A percentile compares a stretch with the other conserved stretches of the same genome.
Evolutionary conservation across 1,140 invertebrate genomes (phyloP).

Genomic region (Anoplophora glabripennis): DNA sequence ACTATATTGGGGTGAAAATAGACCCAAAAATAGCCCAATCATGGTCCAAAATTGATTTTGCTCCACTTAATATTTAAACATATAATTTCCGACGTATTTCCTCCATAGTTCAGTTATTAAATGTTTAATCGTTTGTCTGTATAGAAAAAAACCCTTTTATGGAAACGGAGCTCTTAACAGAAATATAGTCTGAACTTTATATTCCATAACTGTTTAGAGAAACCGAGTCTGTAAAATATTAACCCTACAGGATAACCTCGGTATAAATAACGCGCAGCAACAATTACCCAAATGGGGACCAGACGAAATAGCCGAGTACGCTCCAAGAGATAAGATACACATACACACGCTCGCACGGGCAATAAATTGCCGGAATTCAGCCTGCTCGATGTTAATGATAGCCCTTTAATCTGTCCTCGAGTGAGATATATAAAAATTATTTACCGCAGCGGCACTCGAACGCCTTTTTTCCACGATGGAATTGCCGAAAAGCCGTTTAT

Average conservation of each 20-base stretch:
- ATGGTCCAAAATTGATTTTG: too few relatives aligned
- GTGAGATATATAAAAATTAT: constrained; percentile 12
- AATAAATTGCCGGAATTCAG: constrained; percentile 3
- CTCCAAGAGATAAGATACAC: constrained; percentile 2
- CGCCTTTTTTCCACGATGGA: not conserved
- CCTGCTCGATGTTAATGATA: constrained; percentile 4
- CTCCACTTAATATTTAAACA: too few relatives aligned
- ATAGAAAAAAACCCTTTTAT: too few relatives aligned
- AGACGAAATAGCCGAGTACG: too few relatives aligned
- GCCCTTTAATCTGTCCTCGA: constrained; percentile 14
- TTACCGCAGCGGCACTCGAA: not conserved
- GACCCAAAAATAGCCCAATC: too few relatives aligned
- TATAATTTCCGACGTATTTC: too few relatives aligned
- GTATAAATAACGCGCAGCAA: not conserved
- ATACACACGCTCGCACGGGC: not conserved
- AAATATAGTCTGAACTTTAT: too few relatives aligned
- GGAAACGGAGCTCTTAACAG: too few relatives aligned
- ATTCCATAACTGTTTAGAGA: too few relatives aligned
- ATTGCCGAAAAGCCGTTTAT: not conserved
- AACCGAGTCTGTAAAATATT: not conserved
- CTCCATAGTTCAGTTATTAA: too few relatives aligned
- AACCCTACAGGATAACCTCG: not conserved
- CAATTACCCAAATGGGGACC: constrained; percentile 4
- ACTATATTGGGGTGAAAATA: too few relatives aligned
- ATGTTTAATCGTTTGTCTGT: too few relatives aligned